A percentile compares a stretch with the other conserved stretches of the same genome.
Conservation (phyloP, 1,140 invertebrate genomes). For the Aplysia californica region DNA sequence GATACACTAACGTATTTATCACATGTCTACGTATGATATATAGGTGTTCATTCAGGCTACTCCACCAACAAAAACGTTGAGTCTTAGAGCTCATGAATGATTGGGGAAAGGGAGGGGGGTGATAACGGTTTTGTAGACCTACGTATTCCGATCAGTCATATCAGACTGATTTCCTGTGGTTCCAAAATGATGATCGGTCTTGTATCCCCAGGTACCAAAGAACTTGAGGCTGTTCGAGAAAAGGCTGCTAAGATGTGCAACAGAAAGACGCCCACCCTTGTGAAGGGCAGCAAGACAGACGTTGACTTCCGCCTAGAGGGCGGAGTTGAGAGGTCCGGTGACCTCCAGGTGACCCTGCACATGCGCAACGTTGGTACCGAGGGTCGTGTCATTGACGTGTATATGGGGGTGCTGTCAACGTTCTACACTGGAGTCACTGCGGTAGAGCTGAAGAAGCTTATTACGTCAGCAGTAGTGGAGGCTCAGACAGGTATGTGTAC, state of each 20-base stretch:
- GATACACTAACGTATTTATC: too few relatives aligned
- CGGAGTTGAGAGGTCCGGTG: constrained; percentile 46
- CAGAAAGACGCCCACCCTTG: constrained; percentile 31
- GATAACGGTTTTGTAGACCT: too few relatives aligned
- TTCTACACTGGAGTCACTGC: constrained; percentile 58
- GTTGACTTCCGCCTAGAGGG: constrained; percentile 48
- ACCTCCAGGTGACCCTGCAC: constrained; percentile 41
- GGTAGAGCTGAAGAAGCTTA: constrained; percentile 48
- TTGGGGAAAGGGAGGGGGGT: too few relatives aligned
- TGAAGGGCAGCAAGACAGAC: constrained; percentile 33
- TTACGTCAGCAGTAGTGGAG: constrained; percentile 42
- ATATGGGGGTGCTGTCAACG: constrained; percentile 43
- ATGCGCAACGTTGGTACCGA: constrained; percentile 47
- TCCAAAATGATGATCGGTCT: too few relatives aligned
- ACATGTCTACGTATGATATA: too few relatives aligned
- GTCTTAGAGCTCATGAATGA: too few relatives aligned
- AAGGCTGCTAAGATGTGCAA: constrained; percentile 40
- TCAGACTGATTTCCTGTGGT: too few relatives aligned
- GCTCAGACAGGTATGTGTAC: constrained; percentile 43
- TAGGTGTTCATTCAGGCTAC: too few relatives aligned
- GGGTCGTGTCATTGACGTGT: constrained; percentile 47
- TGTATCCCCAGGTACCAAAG: constrained; percentile 51
- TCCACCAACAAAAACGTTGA: too few relatives aligned
- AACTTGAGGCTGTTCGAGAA: constrained; percentile 36
- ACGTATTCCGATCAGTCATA: too few relatives aligned